Evolutionary conservation across 2,888 invertebrate genomes (phyloP), one percentile per base, ranked within the genome.

Genomic region (Litoditis marina): DNA sequence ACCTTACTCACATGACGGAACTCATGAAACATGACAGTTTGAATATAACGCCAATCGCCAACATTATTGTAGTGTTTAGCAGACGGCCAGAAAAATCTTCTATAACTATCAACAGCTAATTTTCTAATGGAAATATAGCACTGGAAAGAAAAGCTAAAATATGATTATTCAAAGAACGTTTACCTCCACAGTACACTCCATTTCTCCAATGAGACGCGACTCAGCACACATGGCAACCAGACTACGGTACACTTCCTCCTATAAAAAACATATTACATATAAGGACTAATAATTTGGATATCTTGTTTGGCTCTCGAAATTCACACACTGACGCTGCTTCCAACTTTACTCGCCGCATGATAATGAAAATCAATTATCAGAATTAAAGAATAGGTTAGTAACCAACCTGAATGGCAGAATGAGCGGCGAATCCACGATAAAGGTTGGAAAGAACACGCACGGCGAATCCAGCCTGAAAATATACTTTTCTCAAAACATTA

Each of bases 371-470:
- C n/a, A n/a, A n/a, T n/a, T n/a, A n/a, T n/a, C n/a, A n/a, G n/a
- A 39, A 39, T 39, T 39, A 39, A 13, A 39, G n/a, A 13, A 39
- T 39, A 13, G 11, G 39, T n/a, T 39, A n/a, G 19, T 47, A 11
- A 22, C 11, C 8, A 47, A 47, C 92, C 84, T 94, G 95, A 34
- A 71, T 68, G 0, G 91, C 89, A 0, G 91, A 91, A 72, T 89
- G 88, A 67, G 90, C 89, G 77, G 91, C 91, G 74, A 95, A 85
- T 51, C 93, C 93, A 85, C 93, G 92, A 83, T 94, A 95, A 58
- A 96, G 85, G 65, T 94, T 88, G 89, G 92, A 92, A 69, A 95
- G 85, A 56, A 92, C 92, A 82, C 56, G 87, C 66, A 74, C 65
- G 11, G 76, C 74, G 28, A 71, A 73, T 30, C 78, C 81, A 16